Evolutionary conservation across 1,140 invertebrate genomes (phyloP).

Genomic region (Matsumurasca onukii): DNA sequence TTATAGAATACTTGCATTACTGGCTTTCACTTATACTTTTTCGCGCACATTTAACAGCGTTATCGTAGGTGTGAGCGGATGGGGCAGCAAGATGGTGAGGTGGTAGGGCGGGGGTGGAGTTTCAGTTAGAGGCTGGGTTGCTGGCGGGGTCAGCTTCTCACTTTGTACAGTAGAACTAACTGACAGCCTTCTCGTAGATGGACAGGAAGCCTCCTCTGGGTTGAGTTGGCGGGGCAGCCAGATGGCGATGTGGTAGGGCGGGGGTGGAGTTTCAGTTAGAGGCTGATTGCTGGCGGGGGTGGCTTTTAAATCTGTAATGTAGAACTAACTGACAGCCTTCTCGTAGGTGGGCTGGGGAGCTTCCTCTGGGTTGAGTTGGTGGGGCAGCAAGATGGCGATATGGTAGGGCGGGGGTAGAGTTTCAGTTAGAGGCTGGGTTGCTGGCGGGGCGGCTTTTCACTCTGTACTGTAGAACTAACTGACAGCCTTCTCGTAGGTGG

Average conservation of each 20-base stretch:
- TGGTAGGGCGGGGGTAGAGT: constrained; percentile 63
- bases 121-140: constrained; percentile 36
- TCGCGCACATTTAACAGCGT: too few species aligned
- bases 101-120: constrained; percentile 63
- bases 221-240: constrained; percentile 55
- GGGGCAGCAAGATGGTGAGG: constrained; percentile 63
- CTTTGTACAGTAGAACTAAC: too few species aligned
- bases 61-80: constrained; percentile 57
- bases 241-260: constrained; percentile 67
- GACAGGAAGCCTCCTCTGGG: constrained; percentile 59
- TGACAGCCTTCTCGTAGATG: constrained; percentile 62
- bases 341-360: constrained; percentile 66
- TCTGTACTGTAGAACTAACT: too few species aligned
- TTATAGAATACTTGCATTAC: too few species aligned
- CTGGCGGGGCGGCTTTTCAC: constrained; percentile 4
- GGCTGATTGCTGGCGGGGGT: constrained; percentile 35
- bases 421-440: constrained; percentile 36
- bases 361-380: constrained; percentile 50
- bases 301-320: too few species aligned
- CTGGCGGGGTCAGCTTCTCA: constrained; percentile 4
- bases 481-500: constrained; percentile 63
- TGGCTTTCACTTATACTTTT: too few species aligned
- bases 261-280: constrained; percentile 49
- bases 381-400: constrained; percentile 63
- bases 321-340: constrained; percentile 61